These are phyloP conservation scores for Saguinus imperator DNA, from an alignment of 2,113 vertebrate species.

Conservation along the genomic window DNA sequence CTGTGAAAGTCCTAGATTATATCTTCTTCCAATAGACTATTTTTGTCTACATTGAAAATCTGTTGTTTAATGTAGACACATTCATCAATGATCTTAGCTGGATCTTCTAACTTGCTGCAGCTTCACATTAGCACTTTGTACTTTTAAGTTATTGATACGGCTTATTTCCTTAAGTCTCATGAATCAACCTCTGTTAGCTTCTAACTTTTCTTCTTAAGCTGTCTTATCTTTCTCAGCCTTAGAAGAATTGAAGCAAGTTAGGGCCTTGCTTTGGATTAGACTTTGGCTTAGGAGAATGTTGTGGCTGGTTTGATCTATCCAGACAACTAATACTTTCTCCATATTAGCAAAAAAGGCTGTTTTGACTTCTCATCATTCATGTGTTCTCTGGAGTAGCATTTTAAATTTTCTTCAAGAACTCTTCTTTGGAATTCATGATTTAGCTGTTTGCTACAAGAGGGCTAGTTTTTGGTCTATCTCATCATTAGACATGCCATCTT, in stretches of 20 bases:
- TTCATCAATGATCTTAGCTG: not conserved
- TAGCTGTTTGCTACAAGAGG: not conserved
- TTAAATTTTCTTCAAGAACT: not conserved
- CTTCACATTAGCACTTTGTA: not conserved
- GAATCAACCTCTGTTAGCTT: not conserved
- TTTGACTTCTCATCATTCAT: not conserved
- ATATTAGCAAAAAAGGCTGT: not conserved
- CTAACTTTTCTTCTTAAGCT: not conserved
- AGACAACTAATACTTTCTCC: not conserved
- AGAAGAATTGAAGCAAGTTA: not conserved
- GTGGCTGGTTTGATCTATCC: not conserved
- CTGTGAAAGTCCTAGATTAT: not conserved
- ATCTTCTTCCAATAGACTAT: not conserved
- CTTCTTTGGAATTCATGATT: not conserved
- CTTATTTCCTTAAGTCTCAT: not conserved
- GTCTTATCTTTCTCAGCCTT: not conserved
- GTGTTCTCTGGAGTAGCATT: not conserved
- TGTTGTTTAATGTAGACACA: not conserved
- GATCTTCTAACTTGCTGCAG: not conserved
- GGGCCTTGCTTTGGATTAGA: not conserved
- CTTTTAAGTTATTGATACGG: not conserved
- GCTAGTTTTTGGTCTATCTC: not conserved
- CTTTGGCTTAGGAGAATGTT: not conserved
- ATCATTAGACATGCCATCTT: not conserved
- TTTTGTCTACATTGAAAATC: not conserved